Base-by-base conservation (phyloP, 2,797 vertebrate species). In the Enteromius trimaculatus region DNA sequence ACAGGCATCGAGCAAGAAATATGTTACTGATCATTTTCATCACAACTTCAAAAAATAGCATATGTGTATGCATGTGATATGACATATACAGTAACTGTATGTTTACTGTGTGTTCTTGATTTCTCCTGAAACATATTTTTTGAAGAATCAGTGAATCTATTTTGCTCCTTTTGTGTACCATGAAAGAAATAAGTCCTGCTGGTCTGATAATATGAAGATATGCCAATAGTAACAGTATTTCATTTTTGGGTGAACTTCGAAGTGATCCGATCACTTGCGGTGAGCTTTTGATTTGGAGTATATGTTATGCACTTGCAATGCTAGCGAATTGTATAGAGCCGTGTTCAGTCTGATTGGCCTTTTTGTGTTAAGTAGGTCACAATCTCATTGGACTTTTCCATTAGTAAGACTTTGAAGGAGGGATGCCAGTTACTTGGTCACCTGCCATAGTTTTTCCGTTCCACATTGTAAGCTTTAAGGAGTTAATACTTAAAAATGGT, bases 291-390 rank as follows among this genome's bases (percentile, higher is more conserved):
- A 74, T 21, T 74, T 64, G 6, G 16, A 16, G 70, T 31, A 75
- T 66, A 82, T 65, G n/a, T 31, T 37, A 6, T 0, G 4, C 42
- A 65, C 11, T 65, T 26, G 34, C n/a, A 62, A 80, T 47, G 47
- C 37, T 51, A 74, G 31, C 60, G 26, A 49, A 29, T 65, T 72
- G 37, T 72, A 26, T 23, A 37, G 8, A 64, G 60, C 11, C 37
- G 55, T 72, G 74, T 81, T 64, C 29, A 37, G 26, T 55, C 14
- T 81, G 11, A 71, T 37, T 75, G 71, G 11, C 23, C 60, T 58
- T 64, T 65, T 82, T 74, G 26, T 37, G 19, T 34, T 64, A 74
- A 72, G 21, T n/a, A 19, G 42, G 17, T 62, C 42, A 31, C 62
- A 44, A 44, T 64, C 39, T 60, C 6, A 39, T 42, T 62, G 60